Percentiles rank a stretch among this genome's conserved stretches.
Conservation (phyloP, 2,888 invertebrate genomes). For the Lymantria dispar region DNA sequence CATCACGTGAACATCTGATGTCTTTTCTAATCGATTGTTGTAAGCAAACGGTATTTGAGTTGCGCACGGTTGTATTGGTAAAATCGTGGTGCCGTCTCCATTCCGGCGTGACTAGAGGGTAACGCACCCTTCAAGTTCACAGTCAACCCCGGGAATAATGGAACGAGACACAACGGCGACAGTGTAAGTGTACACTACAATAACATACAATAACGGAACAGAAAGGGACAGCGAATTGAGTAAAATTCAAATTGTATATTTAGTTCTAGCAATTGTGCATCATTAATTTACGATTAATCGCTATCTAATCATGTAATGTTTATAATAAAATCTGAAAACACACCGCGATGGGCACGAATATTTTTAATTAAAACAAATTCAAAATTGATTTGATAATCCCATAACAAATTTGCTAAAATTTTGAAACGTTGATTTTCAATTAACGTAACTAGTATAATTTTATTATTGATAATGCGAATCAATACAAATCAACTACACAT, state of each 20-base stretch:
- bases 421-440: too few relatives aligned
- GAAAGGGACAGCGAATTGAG: slow-evolving; percentile 42
- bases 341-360: not conserved
- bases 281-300: slow-evolving; percentile 7
- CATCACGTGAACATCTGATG: slow-evolving; percentile 28
- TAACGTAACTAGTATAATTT: slow-evolving; percentile 10
- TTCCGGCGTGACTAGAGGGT: slow-evolving; percentile 55
- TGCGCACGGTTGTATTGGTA: slow-evolving; percentile 47
- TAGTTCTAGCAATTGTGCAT: not conserved
- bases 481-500: slow-evolving; percentile 11
- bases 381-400: slow-evolving; percentile 18
- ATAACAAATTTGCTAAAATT: slow-evolving; percentile 13
- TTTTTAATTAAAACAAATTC: slow-evolving; percentile 10
- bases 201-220: slow-evolving; percentile 38
- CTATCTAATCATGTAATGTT: slow-evolving; percentile 13
- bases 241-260: slow-evolving; percentile 30
- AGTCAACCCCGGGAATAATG: slow-evolving; percentile 58
- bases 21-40: slow-evolving; percentile 18
- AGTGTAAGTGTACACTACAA: slow-evolving; percentile 41
- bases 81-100: slow-evolving; percentile 44
- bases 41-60: slow-evolving; percentile 20
- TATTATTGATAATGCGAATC: slow-evolving; percentile 8
- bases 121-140: slow-evolving; percentile 79
- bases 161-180: slow-evolving; percentile 43
- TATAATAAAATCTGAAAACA: slow-evolving; percentile 1